Conservation (phyloP, 2,888 invertebrate species). For the Epicampocera succincta region DNA sequence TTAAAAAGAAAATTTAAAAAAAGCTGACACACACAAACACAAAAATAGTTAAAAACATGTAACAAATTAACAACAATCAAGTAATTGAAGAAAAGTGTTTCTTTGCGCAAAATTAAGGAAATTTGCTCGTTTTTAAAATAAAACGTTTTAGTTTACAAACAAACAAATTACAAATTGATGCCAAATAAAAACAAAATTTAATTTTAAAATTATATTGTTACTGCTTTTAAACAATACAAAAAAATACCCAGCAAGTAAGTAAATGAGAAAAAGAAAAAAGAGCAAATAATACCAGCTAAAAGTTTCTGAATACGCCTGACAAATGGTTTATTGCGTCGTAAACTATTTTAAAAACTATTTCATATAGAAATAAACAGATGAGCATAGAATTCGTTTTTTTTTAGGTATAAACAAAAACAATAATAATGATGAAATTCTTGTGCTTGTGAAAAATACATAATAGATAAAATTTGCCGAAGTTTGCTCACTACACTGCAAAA, state of each 20-base stretch:
- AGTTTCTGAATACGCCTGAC: not conserved
- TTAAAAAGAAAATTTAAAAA: conserved; percentile 25
- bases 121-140: not conserved
- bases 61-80: conserved; percentile 43
- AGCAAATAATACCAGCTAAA: conserved; percentile 36
- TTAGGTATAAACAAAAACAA: conserved; percentile 5
- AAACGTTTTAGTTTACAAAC: not conserved
- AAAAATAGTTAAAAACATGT: not conserved
- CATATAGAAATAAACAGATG: conserved; percentile 25
- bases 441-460: not conserved
- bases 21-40: conserved; percentile 30
- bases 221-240: not conserved
- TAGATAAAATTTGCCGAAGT: not conserved
- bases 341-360: conserved; percentile 37
- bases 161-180: conserved; percentile 6
- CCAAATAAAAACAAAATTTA: conserved; percentile 4
- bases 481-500: not conserved
- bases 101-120: not conserved
- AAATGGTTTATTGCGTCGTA: conserved; percentile 66
- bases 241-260: conserved; percentile 48
- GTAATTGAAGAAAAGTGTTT: conserved; percentile 26
- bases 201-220: too few relatives aligned
- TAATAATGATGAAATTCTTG: conserved; percentile 6
- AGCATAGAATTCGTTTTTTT: conserved; percentile 33
- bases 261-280: conserved; percentile 30